A percentile compares a stretch with the other conserved stretches of the same genome.
These are phyloP conservation scores for Gila orcuttii DNA, from an alignment of 2,113 vertebrate genomes.

Conservation along the genomic window DNA sequence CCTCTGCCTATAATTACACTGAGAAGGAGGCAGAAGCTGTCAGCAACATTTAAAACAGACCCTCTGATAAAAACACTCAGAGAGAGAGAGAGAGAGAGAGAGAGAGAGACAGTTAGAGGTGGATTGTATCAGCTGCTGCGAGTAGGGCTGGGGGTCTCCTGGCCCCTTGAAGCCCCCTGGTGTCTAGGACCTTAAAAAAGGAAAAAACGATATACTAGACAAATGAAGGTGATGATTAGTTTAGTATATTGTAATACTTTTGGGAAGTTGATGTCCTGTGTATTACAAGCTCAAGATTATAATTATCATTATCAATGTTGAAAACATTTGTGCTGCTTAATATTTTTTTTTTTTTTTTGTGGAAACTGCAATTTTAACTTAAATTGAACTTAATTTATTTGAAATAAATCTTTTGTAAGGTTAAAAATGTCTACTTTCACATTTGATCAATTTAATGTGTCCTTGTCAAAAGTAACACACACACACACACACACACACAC, in stretches of 20 bases:
- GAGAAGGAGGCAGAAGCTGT: constrained; percentile 86
- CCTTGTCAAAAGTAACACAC: neutral
- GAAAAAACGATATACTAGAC: constrained; percentile 32
- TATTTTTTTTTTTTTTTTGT: neutral
- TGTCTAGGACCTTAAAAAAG: constrained; percentile 1
- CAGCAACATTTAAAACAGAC: constrained; percentile 80
- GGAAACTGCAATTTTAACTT: neutral
- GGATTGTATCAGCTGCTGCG: neutral
- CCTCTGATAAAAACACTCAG: constrained; percentile 75
- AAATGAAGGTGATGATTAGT: constrained; percentile 6
- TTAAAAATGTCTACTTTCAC: neutral
- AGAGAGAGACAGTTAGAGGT: constrained; percentile 8
- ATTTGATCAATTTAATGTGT: neutral
- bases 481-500: no score
- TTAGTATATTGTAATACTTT: neutral
- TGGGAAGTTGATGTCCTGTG: neutral
- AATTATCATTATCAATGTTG: neutral
- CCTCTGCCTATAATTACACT: constrained; percentile 97
- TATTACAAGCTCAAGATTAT: neutral
- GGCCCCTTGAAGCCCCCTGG: constrained; percentile 58
- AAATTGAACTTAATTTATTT: neutral
- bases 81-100: neutral
- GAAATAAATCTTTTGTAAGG: neutral
- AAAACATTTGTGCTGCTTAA: neutral
- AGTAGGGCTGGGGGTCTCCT: constrained; percentile 56